Conservation (phyloP, 2,888 invertebrate species). For the Cosmia pyralina region DNA sequence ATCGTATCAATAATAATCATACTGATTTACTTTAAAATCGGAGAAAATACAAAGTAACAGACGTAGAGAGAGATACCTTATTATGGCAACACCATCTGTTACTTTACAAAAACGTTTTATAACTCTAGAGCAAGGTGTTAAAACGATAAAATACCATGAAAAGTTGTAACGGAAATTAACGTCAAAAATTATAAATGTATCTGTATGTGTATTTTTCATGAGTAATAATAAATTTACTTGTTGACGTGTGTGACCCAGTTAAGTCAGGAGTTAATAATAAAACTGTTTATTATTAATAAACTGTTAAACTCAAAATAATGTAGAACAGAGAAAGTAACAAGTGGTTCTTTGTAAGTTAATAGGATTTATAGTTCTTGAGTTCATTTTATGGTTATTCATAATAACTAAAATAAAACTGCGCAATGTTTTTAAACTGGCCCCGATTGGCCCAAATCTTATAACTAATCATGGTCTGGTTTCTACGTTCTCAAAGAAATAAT, state of each 20-base stretch:
- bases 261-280: conserved; percentile 23
- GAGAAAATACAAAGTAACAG: neutral
- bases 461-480: neutral
- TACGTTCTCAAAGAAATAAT: neutral
- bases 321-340: conserved; percentile 46
- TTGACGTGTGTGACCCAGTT: conserved; percentile 51
- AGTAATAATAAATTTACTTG: conserved; percentile 41
- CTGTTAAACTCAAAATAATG: conserved; percentile 23
- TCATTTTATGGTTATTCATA: neutral
- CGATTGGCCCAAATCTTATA: neutral
- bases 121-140: conserved; percentile 8
- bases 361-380: conserved; percentile 4
- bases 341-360: conserved; percentile 20
- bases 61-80: neutral
- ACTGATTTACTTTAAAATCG: neutral
- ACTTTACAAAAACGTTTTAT: neutral
- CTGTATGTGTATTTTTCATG: conserved; percentile 30
- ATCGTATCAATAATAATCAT: neutral
- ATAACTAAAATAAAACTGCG: neutral
- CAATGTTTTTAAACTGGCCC: neutral
- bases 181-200: conserved; percentile 42
- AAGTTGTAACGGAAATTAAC: conserved; percentile 33
- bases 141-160: conserved; percentile 30
- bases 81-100: neutral
- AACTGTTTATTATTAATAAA: conserved; percentile 44